A percentile compares a stretch with the other conserved stretches of the same genome.
Conservation (phyloP, 2,113 vertebrate genomes). For the Etheostoma cragini region DNA sequence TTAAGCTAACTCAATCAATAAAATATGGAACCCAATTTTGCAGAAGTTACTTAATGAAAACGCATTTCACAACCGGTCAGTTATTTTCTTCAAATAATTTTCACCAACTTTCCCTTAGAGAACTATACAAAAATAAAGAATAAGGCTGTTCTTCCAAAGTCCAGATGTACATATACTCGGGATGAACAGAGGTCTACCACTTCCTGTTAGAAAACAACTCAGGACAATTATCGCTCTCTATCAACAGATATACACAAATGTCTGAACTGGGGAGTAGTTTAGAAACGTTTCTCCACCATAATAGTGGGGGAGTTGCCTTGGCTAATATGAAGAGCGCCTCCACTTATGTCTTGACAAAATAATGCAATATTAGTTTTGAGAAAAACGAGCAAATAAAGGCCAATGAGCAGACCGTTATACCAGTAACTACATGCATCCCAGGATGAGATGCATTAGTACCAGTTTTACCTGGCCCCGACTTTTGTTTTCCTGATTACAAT, state of each 20-base stretch:
- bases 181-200: not conserved
- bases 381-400: not conserved
- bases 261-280: not conserved
- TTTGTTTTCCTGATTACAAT: no score
- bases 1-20: not conserved
- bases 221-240: not conserved
- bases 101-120: not conserved
- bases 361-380: not conserved
- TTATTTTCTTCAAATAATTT: not conserved
- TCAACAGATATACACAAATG: not conserved
- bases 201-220: not conserved
- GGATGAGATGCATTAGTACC: not conserved
- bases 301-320: rapidly evolving
- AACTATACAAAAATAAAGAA: not conserved
- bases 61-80: not conserved
- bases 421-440: not conserved
- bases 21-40: not conserved
- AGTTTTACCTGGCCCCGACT: no score
- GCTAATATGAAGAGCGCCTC: not conserved
- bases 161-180: not conserved
- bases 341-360: not conserved
- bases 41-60: constrained; percentile 6
- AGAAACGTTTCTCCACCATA: not conserved
- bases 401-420: not conserved
- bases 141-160: not conserved